phyloP scores from a whole-genome alignment of 2,113 vertebrate species.

The Leiothrix lutea region DNA sequence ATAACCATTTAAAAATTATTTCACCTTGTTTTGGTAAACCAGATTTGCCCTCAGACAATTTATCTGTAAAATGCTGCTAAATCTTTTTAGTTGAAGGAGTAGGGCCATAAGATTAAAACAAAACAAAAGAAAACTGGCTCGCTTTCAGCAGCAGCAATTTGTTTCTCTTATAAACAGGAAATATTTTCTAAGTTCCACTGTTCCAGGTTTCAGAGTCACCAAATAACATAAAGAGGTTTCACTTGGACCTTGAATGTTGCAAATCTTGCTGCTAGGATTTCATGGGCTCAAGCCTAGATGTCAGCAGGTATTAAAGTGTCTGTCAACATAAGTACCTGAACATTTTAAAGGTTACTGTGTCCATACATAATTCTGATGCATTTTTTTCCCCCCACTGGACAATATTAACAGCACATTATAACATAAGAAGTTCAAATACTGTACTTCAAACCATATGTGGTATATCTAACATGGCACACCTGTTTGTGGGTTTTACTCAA shows the following conservation, averaged over 20 bases:
- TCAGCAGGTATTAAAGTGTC: background rate
- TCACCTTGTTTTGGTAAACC: background rate
- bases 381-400: fast-evolving
- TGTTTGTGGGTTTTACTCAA: background rate
- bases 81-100: background rate
- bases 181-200: background rate
- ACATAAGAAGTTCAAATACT: background rate
- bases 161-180: background rate
- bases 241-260: background rate
- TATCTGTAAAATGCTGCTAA: background rate
- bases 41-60: background rate
- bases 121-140: background rate
- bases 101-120: background rate
- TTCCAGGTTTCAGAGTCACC: background rate
- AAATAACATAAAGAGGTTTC: background rate
- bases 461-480: background rate
- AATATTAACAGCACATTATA: background rate
- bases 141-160: background rate
- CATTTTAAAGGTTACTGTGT: background rate
- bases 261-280: background rate
- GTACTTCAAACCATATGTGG: background rate
- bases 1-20: background rate
- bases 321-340: background rate
- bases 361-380: background rate
- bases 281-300: background rate